Conservation (phyloP, 2,113 vertebrate genomes). For the Epinephelus fuscoguttatus region DNA sequence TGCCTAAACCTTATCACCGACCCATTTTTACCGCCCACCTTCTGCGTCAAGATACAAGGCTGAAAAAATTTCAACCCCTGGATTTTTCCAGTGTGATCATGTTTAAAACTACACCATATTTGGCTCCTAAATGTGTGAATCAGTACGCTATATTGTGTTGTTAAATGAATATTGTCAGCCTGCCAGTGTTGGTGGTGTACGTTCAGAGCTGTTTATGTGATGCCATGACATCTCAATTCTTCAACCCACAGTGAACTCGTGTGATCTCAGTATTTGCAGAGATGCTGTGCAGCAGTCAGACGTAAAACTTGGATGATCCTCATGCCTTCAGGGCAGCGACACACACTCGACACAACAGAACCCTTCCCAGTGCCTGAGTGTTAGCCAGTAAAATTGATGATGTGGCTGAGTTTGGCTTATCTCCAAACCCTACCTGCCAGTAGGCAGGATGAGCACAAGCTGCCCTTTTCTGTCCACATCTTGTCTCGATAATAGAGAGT, state of each 20-base stretch:
- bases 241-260: too few species aligned
- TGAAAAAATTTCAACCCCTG: too few species aligned
- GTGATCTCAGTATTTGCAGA: background rate
- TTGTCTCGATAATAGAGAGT: background rate
- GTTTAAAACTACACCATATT: background rate
- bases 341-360: background rate
- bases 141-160: background rate
- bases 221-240: background rate
- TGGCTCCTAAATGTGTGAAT: background rate
- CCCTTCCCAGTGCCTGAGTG: background rate
- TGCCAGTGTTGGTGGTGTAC: background rate
- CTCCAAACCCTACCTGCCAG: background rate
- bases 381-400: background rate
- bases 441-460: conserved; percentile 19
- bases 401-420: background rate
- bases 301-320: background rate
- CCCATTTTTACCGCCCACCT: too few species aligned
- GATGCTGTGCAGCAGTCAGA: background rate
- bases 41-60: too few species aligned
- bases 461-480: conserved; percentile 1
- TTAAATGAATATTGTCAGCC: background rate
- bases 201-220: background rate
- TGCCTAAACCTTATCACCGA: too few species aligned
- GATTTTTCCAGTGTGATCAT: background rate
- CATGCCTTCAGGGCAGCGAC: background rate